Conservation (phyloP, 1,140 invertebrate species). For the Rhynchophorus ferrugineus region DNA sequence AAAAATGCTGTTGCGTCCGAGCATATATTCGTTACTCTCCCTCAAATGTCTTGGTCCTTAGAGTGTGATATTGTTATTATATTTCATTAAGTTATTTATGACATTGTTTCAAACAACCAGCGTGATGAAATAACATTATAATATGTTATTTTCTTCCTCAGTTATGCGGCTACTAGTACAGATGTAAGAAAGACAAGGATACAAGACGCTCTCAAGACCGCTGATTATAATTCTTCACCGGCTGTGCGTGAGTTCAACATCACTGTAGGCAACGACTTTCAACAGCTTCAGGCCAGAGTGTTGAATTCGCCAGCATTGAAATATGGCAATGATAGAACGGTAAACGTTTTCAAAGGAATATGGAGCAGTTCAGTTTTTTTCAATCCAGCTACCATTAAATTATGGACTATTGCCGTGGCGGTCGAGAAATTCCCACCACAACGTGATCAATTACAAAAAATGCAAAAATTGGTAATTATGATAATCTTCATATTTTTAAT, state of each 20-base stretch:
- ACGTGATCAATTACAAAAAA: conserved; percentile 16
- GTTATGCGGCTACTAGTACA: conserved; percentile 53
- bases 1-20: too few species aligned
- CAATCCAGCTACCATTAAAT: conserved; percentile 19
- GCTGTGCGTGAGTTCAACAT: conserved; percentile 53
- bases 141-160: too few species aligned
- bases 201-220: conserved; percentile 45
- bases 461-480: conserved; percentile 27
- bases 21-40: too few species aligned
- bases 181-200: conserved; percentile 55
- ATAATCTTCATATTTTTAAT: too few species aligned
- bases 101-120: too few species aligned
- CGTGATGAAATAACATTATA: too few species aligned
- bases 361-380: conserved; percentile 43
- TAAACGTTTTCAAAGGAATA: conserved; percentile 38
- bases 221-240: conserved; percentile 44
- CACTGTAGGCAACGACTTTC: conserved; percentile 45
- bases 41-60: too few species aligned
- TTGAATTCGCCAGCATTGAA: conserved; percentile 47
- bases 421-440: conserved; percentile 13
- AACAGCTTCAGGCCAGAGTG: conserved; percentile 49
- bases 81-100: too few species aligned
- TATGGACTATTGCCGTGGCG: conserved; percentile 42
- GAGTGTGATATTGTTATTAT: too few species aligned
- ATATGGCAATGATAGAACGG: conserved; percentile 38